Conservation (phyloP, 2,113 vertebrate genomes). For the Montifringilla adamsi region DNA sequence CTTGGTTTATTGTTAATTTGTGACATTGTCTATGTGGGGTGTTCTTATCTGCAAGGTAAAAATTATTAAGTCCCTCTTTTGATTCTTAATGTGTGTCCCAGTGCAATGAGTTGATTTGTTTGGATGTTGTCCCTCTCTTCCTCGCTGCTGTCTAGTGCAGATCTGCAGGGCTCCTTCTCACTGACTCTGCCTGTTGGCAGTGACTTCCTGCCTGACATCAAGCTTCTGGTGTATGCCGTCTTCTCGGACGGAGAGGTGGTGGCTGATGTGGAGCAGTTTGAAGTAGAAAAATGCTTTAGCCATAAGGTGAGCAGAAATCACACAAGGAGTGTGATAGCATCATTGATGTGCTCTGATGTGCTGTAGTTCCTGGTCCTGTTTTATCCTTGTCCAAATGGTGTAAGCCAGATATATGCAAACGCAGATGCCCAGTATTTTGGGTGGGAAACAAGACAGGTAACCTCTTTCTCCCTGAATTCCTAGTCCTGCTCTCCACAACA, state of each 20-base stretch:
- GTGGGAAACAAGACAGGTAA: neutral
- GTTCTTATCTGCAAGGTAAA: neutral
- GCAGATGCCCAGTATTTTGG: neutral
- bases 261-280: conserved; percentile 45
- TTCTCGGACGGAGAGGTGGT: conserved; percentile 58
- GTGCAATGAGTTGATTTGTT: neutral
- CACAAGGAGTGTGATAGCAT: neutral
- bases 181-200: neutral
- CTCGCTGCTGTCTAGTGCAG: neutral
- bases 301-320: conserved; percentile 39
- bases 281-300: conserved; percentile 33
- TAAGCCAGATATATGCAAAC: neutral
- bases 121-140: neutral
- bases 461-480: neutral
- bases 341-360: neutral
- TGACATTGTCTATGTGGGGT: neutral
- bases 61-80: neutral
- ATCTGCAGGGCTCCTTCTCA: conserved; percentile 51
- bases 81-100: neutral
- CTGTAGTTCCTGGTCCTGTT: neutral
- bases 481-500: neutral
- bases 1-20: neutral
- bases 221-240: conserved; percentile 25
- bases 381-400: neutral
- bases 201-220: conserved; percentile 32